These are phyloP conservation scores for Astreopora myriophthalma DNA, from an alignment of 64 coral and sea anemone species.

Conservation along the genomic window DNA sequence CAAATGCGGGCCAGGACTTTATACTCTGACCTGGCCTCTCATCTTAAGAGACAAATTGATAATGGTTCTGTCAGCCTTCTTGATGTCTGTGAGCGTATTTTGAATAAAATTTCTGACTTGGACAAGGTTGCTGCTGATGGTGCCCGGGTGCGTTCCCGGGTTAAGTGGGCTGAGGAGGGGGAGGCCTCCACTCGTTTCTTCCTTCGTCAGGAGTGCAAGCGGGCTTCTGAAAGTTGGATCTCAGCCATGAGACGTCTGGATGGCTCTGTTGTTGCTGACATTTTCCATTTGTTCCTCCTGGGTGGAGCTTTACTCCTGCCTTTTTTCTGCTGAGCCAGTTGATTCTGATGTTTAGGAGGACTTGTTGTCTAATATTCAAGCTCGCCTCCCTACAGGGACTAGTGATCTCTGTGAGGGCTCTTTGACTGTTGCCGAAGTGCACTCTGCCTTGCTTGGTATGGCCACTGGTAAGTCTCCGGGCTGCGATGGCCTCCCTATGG, in stretches of 20 bases:
- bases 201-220: neutral
- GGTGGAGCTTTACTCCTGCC: neutral
- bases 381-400: neutral
- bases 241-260: neutral
- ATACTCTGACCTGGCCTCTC: neutral
- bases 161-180: slow-evolving; percentile 40
- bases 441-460: neutral
- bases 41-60: neutral
- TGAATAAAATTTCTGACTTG: neutral
- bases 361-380: neutral
- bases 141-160: neutral
- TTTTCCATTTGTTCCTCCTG: neutral
- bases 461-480: neutral
- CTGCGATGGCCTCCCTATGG: neutral
- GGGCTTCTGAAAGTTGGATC: neutral
- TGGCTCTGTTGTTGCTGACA: neutral
- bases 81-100: neutral
- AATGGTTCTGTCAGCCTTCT: neutral
- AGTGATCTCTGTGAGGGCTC: neutral
- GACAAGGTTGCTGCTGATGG: neutral
- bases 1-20: neutral
- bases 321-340: neutral
- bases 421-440: neutral
- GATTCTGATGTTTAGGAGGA: neutral
- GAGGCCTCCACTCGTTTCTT: slow-evolving; percentile 10